Conservation (phyloP, 2,113 vertebrate species). For the Taxidea taxus region DNA sequence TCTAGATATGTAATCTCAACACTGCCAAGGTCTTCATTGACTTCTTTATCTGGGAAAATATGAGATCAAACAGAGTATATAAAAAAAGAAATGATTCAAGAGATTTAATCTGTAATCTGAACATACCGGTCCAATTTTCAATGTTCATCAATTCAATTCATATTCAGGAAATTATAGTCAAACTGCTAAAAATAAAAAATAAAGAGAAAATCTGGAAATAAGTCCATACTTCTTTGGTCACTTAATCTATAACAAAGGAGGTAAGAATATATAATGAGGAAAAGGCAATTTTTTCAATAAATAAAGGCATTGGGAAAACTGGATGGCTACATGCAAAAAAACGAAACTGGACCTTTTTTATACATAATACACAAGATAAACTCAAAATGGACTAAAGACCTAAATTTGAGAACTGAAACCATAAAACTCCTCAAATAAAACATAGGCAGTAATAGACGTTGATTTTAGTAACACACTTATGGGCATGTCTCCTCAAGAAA, state of each 20-base stretch:
- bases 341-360: neutral
- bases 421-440: neutral
- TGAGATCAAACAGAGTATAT: neutral
- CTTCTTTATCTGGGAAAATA: neutral
- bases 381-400: neutral
- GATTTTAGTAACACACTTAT: neutral
- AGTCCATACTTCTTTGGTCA: neutral
- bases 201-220: neutral
- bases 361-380: neutral
- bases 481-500: neutral
- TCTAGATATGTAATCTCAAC: neutral
- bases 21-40: neutral
- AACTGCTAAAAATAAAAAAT: neutral
- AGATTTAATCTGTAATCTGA: neutral
- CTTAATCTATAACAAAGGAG: neutral
- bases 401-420: neutral
- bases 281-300: neutral
- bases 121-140: neutral
- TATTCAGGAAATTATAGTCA: neutral
- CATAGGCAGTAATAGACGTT: neutral
- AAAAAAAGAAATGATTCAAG: neutral
- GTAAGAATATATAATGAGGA: neutral
- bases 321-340: neutral
- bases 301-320: neutral
- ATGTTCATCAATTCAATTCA: neutral